Base-by-base conservation (phyloP, 2,113 vertebrate genomes). In the Phocoena phocoena region DNA sequence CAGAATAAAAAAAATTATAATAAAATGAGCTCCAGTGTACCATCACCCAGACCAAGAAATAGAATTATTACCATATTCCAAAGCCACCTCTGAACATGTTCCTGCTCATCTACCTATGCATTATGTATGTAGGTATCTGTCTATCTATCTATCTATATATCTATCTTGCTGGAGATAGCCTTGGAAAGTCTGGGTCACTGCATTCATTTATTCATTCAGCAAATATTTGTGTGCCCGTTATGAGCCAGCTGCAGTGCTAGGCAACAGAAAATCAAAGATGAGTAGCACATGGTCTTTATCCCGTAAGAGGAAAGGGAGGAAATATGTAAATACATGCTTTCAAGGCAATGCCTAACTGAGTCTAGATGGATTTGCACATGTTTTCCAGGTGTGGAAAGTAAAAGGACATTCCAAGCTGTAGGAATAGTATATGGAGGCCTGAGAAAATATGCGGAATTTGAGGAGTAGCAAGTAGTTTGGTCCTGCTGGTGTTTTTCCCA, bases 11-110 rank as follows among this genome's bases (percentile, higher is more conserved):
- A 89, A 47, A n/a, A 77, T 14, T 93, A n/a, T 88, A 50, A 44
- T 97, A 94, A 93, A 93, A 65, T 91, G 50, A 97, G 79, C 50
- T 92, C 28, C 33, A 89, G 5, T 44, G 25, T 92, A 44, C 55
- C 2, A 47, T 89, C 13, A 28, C 36, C 11, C 81, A 84, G 26
- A 14, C 26, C 60, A 76, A 88, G 77, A 93, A 50, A 88, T 70
- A 96, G 26, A 93, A 92, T 90, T 93, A 50, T 41, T 77, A 36
- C 36, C 65, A 38, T 93, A 58, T 89, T 91, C 58, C 47, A 67
- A 91, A 92, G 25, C 62, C 26, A 70, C 92, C 50, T 87, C 36
- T 88, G 31, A 50, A 53, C 18, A 90, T 68, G 14, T 55, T 83
- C 36, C 13, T 81, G n/a, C 41, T 77, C 14, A 9, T 60, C 5